Evolutionary conservation across 1,140 invertebrate genomes (phyloP), one percentile per base, ranked within the genome.

Genomic region (Mizuhopecten yessoensis): DNA sequence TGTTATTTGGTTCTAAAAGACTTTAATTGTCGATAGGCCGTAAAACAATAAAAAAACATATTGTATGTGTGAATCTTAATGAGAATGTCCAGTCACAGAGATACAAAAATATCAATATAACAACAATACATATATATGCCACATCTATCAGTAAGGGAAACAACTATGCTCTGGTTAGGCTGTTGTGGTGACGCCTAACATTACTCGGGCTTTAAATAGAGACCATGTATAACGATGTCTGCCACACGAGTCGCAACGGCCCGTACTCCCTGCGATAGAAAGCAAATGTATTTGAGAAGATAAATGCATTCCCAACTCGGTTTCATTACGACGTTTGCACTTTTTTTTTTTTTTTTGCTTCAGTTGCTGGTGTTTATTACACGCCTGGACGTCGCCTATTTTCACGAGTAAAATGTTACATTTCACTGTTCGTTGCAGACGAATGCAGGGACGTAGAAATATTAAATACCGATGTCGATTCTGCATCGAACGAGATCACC

Each of bases 341-440:
- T 75, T 75, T 75, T 29, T 75, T 75, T 75, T 75, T 29, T 75
- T 29, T 75, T 75, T 75, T 75, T n/a, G 57, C 57, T 29, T 29
- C 57, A n/a, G 17, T 7, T 75, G 57, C 57, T 29, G 29, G n/a
- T n/a, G n/a, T 23, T 29, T 75, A 17, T 75, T 17, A 75, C 11
- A n/a, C 3, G n/a, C 29, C 0, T 29, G 23, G 57, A 75, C 23
- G 57, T 0, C 57, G 1, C 23, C n/a, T 29, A 3, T n/a, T 29
- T 75, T 75, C 9, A n/a, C 20, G 5, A 75, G 29, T 75, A n/a
- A 75, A 75, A 75, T 75, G 57, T 29, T 29, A n/a, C 11, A 29
- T 75, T 75, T 29, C 57, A 29, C 42, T 45, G 10, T 29, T 5
- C 9, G 5, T n/a, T 75, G 57, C 23, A n/a, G n/a, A 75, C 23